Base-by-base conservation (phyloP, 2,888 invertebrate species). In the Uropetala carovei region DNA sequence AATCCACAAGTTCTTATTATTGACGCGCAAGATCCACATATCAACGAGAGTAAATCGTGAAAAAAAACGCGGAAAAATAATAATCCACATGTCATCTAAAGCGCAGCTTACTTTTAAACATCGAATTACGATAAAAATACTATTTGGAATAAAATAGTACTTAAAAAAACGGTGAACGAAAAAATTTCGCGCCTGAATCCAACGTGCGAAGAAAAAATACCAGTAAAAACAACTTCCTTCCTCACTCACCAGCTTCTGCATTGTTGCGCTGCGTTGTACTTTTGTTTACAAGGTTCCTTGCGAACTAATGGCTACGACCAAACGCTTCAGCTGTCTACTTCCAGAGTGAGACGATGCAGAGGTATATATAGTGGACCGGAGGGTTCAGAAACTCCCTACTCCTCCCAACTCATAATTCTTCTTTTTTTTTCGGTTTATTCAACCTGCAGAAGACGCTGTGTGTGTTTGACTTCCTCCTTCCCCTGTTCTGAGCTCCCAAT, bases 191-290 rank as follows among this genome's bases (percentile, higher is more conserved):
- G 43, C 5, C 43, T 43, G 3, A 3, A 43, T 43, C 43, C 43
- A 5, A 1, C 43, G 1, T 43, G 43, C 68, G 68, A 68, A 8
- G 68, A n/a, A n/a, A n/a, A 64, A n/a, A n/a, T 27, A 13, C 75
- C 10, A 27, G 10, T 8, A 27, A 11, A 75, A 14, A 75, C n/a
- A 27, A 5, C 7, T 27, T 27, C 8, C 75, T 27, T 27, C 11
- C n/a, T n/a, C 43, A 89, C 89, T 89, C 89, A 89, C 89, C 64
- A 89, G 64, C 43, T 89, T 89, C 68, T 64, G 68, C 89, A 89
- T 89, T 60, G 43, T 27, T 60, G 16, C 9, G 18, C 14, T 8
- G 60, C 8, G 1, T 7, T 89, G 14, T 57, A 5, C 57, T n/a
- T n/a, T 57, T 57, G n/a, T n/a, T 57, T 83, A 9, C 4, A 57